phyloP scores from a whole-genome alignment of 2,888 invertebrate genomes.

The Acholoe squamosa region DNA sequence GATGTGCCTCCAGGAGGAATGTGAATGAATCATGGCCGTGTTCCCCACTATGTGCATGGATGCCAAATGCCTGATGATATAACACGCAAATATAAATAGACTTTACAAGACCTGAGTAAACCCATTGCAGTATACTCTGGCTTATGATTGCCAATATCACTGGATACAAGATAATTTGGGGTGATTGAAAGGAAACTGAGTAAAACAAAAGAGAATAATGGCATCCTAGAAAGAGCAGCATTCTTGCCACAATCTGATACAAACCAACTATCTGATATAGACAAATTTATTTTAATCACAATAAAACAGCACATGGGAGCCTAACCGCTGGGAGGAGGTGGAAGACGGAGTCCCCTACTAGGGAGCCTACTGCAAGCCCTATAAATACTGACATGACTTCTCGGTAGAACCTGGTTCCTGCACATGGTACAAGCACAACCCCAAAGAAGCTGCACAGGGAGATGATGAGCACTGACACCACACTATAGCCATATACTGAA shows the following conservation, averaged over 20 bases:
- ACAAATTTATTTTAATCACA: no score
- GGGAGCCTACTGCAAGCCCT: conserved; percentile 84
- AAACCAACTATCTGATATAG: no score
- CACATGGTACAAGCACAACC: conserved; percentile 73
- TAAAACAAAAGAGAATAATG: no score
- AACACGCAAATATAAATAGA: no score
- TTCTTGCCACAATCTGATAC: no score
- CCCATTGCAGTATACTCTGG: no score
- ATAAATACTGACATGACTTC: conserved; percentile 83
- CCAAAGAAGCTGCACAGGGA: conserved; percentile 82
- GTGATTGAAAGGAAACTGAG: no score
- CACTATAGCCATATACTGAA: conserved; percentile 82
- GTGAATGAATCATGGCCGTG: not conserved
- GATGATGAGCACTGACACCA: conserved; percentile 82
- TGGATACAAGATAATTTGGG: no score
- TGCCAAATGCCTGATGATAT: conserved; percentile 9
- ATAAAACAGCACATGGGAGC: no score
- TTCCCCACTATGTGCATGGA: conserved; percentile 22
- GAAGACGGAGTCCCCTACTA: conserved; percentile 83
- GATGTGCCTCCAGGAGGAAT: not conserved
- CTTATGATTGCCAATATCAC: no score
- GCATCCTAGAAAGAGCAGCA: no score
- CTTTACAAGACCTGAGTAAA: no score
- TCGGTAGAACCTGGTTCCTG: conserved; percentile 75
- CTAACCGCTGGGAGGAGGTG: conserved; percentile 84